Base-by-base conservation (phyloP, 2,888 invertebrate genomes). In the Caenorhabditis sp. region DNA sequence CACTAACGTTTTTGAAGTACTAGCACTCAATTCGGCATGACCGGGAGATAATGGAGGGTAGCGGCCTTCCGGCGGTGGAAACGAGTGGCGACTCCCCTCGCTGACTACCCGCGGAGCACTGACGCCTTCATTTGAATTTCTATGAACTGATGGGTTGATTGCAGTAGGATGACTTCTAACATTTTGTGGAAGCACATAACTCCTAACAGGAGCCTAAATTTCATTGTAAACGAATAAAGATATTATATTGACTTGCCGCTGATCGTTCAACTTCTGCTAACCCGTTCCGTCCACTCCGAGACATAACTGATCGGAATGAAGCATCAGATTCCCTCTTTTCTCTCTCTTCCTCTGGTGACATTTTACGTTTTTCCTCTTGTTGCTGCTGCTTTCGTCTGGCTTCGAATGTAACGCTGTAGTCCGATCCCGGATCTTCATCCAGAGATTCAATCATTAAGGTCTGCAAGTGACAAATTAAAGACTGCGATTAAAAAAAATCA, bases 331-430 rank as follows among this genome's bases (percentile, higher is more conserved):
- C 62, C 15, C 13, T 9, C n/a, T n/a, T 13, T 8, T 32, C 15
- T n/a, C 44, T 18, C 47, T 4, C n/a, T 11, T 47, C 18, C n/a
- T n/a, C n/a, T n/a, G n/a, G n/a, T n/a, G n/a, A n/a, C n/a, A n/a
- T n/a, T n/a, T n/a, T n/a, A n/a, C n/a, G n/a, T 18, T 47, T n/a
- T 4, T 4, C 5, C 4, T 2, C 18, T 11, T 18, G 6, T 18
- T 11, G 13, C 44, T 53, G 22, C 26, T 37, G 8, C 28, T 55
- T 40, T 55, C 55, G 24, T 18, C 37, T 56, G 28, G 58, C 50
- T 1, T 28, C 40, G 8, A 62, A 62, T 15, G 55, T 22, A 28
- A 56, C 15, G 40, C 15, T 40, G 40, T 3, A 5, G 13, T 40
- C 40, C 6, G 15, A 5, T 47, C 9, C 18, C 4, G 47, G 40